Evolutionary conservation across 1,140 invertebrate genomes (phyloP).

Genomic region (Idris sp.): DNA sequence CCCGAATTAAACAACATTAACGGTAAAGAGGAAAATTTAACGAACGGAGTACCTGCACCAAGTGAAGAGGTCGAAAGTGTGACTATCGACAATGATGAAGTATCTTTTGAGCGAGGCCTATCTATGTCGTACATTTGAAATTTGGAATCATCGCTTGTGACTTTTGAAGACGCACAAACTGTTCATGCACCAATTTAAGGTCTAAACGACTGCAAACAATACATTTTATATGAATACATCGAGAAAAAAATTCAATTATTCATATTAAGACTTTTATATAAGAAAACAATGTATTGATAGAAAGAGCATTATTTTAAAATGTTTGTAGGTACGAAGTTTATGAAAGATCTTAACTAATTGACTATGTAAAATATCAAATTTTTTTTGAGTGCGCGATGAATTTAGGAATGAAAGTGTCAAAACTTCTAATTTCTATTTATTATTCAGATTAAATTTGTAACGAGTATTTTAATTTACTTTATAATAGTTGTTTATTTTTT

Average conservation of each 20-base stretch:
- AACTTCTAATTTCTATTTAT: no score
- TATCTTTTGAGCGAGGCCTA: slow-evolving; percentile 72
- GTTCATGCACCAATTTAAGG: slow-evolving; percentile 17
- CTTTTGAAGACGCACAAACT: slow-evolving; percentile 45
- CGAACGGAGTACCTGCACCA: slow-evolving; percentile 14
- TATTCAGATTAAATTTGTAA: no score
- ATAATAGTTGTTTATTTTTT: no score
- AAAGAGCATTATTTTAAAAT: no score
- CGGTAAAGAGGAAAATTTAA: slow-evolving; percentile 35
- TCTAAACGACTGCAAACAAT: slow-evolving; percentile 6
- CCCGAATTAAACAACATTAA: slow-evolving; percentile 53
- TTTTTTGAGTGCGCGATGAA: no score
- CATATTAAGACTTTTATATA: slow-evolving; percentile 13
- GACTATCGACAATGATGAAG: slow-evolving; percentile 71
- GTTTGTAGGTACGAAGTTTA: no score
- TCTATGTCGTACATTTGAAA: slow-evolving; percentile 72
- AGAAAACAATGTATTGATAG: no score
- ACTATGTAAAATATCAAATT: no score
- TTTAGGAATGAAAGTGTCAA: no score
- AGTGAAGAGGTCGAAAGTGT: slow-evolving; percentile 54
- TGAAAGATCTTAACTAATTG: no score
- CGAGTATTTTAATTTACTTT: no score
- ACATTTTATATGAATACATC: slow-evolving; percentile 20
- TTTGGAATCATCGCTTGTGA: slow-evolving; percentile 62
- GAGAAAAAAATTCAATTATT: slow-evolving; percentile 8